Evolutionary conservation across 2,888 invertebrate species (phyloP), one percentile per base, ranked within the genome.

Genomic region (Idaea aversata): DNA sequence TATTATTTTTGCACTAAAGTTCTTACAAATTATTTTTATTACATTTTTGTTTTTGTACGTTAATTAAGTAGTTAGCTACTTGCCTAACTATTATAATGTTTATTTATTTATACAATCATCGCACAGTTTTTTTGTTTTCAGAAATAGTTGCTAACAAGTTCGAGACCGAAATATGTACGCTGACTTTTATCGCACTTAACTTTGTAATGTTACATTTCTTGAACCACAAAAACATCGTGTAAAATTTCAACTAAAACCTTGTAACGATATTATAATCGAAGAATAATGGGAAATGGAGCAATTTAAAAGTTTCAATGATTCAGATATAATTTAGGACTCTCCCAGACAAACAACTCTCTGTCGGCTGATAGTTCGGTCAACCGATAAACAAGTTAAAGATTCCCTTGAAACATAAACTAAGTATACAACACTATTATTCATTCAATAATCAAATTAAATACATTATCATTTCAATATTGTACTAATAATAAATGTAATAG

Each of bases 241-340:
- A 67, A 66, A 62, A 67, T 70, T 67, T 63, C 62, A 70, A 73
- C 65, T 70, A 67, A 74, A 66, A 71, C 72, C 75, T 75, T 65
- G 69, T 82, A 80, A 82, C 77, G 81, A 81, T 78, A 67, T 77
- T 79, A 75, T 82, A 82, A 82, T 78, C 77, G 78, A 74, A 71
- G 70, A 75, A 75, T 81, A 80, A 80, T 77, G 76, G 68, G 34
- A 63, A 59, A 62, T 63, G 63, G 61, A 67, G 64, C 61, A 65
- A 65, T 68, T 66, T 66, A 60, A 62, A 60, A 65, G 61, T 65
- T 63, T 65, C 47, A 61, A 65, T 61, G 61, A 57, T 47, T 65
- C 59, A 25, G 65, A 59, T 60, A 47, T 61, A 59, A 47, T 47
- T 47, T 47, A 13, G 10, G 47, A 10, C 10, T 47, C 13, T 4